phyloP scores from a whole-genome alignment of 2,888 invertebrate genomes.

The Mystacides longicornis region DNA sequence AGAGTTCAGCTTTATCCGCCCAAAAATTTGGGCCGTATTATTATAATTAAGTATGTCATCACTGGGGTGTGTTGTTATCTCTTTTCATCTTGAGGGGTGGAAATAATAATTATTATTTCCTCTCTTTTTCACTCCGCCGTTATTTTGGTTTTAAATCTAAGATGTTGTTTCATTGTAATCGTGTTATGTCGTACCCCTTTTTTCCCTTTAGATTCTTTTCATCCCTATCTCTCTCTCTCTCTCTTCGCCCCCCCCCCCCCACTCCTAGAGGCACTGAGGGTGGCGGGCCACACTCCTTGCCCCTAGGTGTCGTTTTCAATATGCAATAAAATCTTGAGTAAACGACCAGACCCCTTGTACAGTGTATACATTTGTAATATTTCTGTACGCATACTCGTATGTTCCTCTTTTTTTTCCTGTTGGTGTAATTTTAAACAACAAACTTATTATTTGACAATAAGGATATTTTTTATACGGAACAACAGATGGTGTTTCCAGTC shows the following conservation, averaged over 20 bases:
- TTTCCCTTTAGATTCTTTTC: background rate
- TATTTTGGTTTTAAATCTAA: constrained; percentile 3
- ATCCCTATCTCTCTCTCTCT: constrained; percentile 3
- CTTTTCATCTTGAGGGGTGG: no score
- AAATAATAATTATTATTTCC: no score
- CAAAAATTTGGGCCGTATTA: no score
- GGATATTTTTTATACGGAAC: no score
- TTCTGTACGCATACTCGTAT: background rate
- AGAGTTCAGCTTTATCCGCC: no score
- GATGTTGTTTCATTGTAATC: constrained; percentile 1
- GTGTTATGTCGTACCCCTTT: background rate
- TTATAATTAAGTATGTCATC: no score
- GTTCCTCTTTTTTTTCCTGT: no score
- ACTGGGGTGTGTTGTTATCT: no score
- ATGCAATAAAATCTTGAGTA: constrained; percentile 27
- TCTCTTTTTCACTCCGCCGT: no score
- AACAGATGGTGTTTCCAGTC: no score
- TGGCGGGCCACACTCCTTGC: constrained; percentile 17
- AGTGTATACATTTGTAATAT: background rate
- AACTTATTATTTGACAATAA: no score
- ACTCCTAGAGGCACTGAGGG: background rate
- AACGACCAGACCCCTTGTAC: constrained; percentile 16
- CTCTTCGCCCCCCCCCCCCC: background rate
- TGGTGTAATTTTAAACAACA: background rate
- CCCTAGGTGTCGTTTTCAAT: constrained; percentile 27